phyloP scores from a whole-genome alignment of 2,888 invertebrate species.

The Incurvaria masculella region DNA sequence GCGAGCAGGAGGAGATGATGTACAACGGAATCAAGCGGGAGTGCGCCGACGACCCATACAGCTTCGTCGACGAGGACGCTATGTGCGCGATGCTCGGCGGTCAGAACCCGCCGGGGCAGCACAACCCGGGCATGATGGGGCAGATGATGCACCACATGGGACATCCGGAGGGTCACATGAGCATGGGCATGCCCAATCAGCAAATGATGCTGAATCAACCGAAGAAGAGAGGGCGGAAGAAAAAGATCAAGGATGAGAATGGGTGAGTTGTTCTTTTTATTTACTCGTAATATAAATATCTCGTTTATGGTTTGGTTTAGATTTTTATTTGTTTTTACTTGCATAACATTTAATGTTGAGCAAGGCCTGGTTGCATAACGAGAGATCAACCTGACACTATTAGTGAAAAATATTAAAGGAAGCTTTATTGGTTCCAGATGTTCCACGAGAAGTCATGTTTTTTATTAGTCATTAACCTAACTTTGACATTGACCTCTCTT shows the following conservation, averaged over 20 bases:
- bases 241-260: constrained; percentile 70
- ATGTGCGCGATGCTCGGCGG: constrained; percentile 56
- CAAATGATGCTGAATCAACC: constrained; percentile 58
- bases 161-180: constrained; percentile 20
- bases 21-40: constrained; percentile 57
- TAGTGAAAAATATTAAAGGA: no score
- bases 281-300: no score
- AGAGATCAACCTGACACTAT: no score
- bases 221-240: constrained; percentile 84
- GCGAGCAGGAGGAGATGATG: constrained; percentile 29
- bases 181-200: constrained; percentile 35
- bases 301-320: no score
- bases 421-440: no score
- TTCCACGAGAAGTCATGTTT: no score
- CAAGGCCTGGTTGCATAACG: no score
- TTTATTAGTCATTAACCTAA: no score
- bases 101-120: constrained; percentile 31
- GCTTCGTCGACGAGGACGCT: constrained; percentile 79
- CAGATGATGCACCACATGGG: constrained; percentile 12
- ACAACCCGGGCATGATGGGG: constrained; percentile 28
- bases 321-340: no score
- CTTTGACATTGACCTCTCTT: no score
- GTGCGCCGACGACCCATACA: constrained; percentile 73
- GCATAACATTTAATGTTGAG: no score
- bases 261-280: constrained; percentile 34